Percentiles rank a stretch among this genome's conserved stretches.
Conservation (phyloP, 1,140 invertebrate genomes). For the Coelopa frigida region DNA sequence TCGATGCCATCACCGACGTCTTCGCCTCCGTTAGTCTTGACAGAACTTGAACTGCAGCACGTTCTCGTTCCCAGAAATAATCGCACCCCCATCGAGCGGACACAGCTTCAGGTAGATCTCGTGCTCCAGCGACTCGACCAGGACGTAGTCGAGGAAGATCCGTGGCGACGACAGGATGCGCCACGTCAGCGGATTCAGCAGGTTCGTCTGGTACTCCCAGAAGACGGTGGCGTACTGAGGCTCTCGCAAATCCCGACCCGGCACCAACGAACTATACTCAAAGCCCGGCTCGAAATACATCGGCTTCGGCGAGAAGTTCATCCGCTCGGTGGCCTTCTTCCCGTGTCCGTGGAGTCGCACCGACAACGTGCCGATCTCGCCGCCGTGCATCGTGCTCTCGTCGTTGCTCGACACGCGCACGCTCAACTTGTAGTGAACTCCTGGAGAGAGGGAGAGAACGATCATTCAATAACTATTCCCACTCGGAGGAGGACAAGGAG, state of each 20-base stretch:
- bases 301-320: slow-evolving; percentile 46
- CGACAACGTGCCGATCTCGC: slow-evolving; percentile 61
- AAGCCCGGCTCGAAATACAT: slow-evolving; percentile 63
- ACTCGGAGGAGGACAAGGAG: not conserved
- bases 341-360: slow-evolving; percentile 58
- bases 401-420: slow-evolving; percentile 65
- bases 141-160: slow-evolving; percentile 63
- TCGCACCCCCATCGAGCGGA: slow-evolving; percentile 50
- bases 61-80: slow-evolving; percentile 49
- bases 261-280: slow-evolving; percentile 59
- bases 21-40: slow-evolving; percentile 46
- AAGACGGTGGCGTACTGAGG: slow-evolving; percentile 59
- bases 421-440: slow-evolving; percentile 65
- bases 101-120: slow-evolving; percentile 53
- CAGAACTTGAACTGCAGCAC: slow-evolving; percentile 49
- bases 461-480: not conserved
- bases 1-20: too few relatives aligned
- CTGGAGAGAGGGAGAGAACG: slow-evolving; percentile 46
- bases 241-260: slow-evolving; percentile 57
- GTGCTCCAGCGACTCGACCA: slow-evolving; percentile 59
- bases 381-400: slow-evolving; percentile 63
- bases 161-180: slow-evolving; percentile 62
- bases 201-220: slow-evolving; percentile 68
- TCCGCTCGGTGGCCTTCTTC: slow-evolving; percentile 51
- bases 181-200: slow-evolving; percentile 79